Evolutionary conservation across 2,888 invertebrate genomes (phyloP), one percentile per base, ranked within the genome.

Genomic region (Petrolisthes cinctipes): DNA sequence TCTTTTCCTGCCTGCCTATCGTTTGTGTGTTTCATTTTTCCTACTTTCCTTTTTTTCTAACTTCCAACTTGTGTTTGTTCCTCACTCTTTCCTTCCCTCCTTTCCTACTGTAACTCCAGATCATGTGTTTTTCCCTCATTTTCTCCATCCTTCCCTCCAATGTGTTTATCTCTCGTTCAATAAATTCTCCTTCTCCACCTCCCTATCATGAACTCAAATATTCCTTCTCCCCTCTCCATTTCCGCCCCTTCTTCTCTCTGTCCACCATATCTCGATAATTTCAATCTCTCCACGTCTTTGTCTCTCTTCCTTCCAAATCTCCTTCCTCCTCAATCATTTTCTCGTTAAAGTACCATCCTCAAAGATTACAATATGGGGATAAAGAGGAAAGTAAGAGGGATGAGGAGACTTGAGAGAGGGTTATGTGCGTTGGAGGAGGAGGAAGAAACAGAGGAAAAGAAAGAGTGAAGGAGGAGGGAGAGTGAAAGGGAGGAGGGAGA

Each of bases 11-110:
- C 73, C 73, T 17, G 7, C 4, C 7, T n/a, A 7, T 73, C 73
- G 2, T 37, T 73, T 9, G 7, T 7, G n/a, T 73, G 20, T 73
- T 17, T 5, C 68, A 4, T n/a, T 37, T 37, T 37, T 2, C 37
- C 37, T 37, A 0, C 37, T 37, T 37, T n/a, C n/a, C n/a, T n/a
- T n/a, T n/a, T n/a, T n/a, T n/a, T 37, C 37, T 37, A 37, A 37
- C 37, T 37, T 37, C 37, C 37, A 37, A 37, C 37, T 37, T 37
- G 37, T 0, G 37, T 37, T 37, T 37, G 37, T 37, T n/a, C 73
- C 23, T n/a, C 14, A 73, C 73, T 73, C 73, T 73, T 73, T 73
- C 73, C 73, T 73, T 17, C 73, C 73, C 73, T 7, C 23, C 73
- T n/a, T 37, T 37, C 37, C 37, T 37, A 37, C 37, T 37, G 37